Percentiles rank a stretch among this genome's conserved stretches.
Evolutionary conservation across 2,113 vertebrate genomes (phyloP).

Genomic region (Falco punctatus): DNA sequence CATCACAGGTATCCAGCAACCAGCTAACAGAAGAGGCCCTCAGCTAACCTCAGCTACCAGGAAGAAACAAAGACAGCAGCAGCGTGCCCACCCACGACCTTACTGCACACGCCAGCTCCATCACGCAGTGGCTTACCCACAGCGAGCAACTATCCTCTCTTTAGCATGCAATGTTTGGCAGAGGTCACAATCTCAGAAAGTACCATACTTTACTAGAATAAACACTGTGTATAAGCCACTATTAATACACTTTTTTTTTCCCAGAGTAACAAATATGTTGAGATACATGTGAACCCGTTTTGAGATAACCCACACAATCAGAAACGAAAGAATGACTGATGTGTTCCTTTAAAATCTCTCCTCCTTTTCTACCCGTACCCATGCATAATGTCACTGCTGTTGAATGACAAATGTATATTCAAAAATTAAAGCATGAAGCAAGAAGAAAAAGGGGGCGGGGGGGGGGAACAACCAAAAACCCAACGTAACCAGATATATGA

Average conservation of each 20-base stretch:
- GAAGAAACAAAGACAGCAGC: fast-evolving
- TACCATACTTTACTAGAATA: fast-evolving
- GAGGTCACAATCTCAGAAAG: not conserved
- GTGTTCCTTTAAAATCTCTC: not conserved
- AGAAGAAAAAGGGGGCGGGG: not conserved
- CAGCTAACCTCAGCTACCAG: not conserved
- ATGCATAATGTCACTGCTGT: not conserved
- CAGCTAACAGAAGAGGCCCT: not conserved
- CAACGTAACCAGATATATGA: not conserved
- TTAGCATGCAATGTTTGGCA: not conserved
- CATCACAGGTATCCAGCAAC: not conserved
- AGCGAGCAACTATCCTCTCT: not conserved
- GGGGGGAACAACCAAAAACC: no score
- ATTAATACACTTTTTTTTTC: fast-evolving
- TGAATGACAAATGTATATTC: not conserved
- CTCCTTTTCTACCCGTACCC: not conserved
- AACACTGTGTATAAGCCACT: fast-evolving
- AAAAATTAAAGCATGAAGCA: not conserved
- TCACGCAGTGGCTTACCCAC: not conserved
- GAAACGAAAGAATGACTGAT: not conserved
- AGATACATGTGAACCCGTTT: not conserved
- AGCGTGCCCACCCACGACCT: fast-evolving
- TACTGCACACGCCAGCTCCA: not conserved
- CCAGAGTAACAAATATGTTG: not conserved
- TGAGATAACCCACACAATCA: not conserved